Evolutionary conservation across 2,113 vertebrate species (phyloP), one percentile per base, ranked within the genome.

Genomic region (Scomber japonicus): DNA sequence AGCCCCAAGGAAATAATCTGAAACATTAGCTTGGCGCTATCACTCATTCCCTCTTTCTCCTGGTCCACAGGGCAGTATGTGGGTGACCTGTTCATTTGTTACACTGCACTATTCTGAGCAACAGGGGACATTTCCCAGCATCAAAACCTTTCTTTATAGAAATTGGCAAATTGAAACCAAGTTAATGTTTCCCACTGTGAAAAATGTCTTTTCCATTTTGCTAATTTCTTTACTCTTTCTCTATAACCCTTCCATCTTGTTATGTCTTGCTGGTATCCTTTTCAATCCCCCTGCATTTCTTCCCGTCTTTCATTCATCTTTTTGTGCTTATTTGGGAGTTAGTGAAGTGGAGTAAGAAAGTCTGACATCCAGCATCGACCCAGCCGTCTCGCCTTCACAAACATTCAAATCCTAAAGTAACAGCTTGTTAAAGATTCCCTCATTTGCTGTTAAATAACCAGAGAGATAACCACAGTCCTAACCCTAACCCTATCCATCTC

Each of bases 1-100:
- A n/a, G 50, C 45, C 57, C 19, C 19, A 15, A 80, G 83, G 81
- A 89, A 92, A 90, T 64, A 60, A 65, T 79, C 72, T 80, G 89
- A 78, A 90, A 83, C 81, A 61, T 53, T 46, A 61, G 40, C 51
- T 65, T 3, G 24, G 19, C 9, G 3, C 45, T 60, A 21, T 87
- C 55, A 49, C 60, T 69, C 3, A 68, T 63, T 85, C 27, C 57
- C 60, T 31, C 62, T n/a, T 85, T 71, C 59, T 72, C 61, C 17
- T 63, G 49, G 48, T 44, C 24, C 30, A 63, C 31, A 35, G 3
- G 31, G 31, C 31, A 35, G 31, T 35, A 35, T 35, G 31, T 35
- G 31, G 5, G 3, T 35, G 31, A 35, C 31, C 31, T 35, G 5
- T 35, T 35, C 35, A 40, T 40, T 9, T 40, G 35, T 40, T 8